Evolutionary conservation across 1,140 invertebrate genomes (phyloP), one percentile per base, ranked within the genome.

Genomic region (Oryctes rhinoceros): DNA sequence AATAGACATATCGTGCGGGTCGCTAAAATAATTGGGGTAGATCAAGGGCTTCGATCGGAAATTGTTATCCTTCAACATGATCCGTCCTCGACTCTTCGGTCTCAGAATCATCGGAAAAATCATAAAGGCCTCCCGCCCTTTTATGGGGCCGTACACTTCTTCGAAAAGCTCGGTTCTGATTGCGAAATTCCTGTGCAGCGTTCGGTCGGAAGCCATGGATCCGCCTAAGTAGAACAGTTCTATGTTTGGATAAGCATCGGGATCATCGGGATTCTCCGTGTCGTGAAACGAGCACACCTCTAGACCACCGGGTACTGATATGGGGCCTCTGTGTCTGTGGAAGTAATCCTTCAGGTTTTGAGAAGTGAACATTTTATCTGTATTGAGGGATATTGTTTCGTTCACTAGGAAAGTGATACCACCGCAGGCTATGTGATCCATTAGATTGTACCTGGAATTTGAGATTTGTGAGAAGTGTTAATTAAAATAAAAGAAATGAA

Each of bases 41-140:
- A 98, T 93, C n/a, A 92, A 87, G 0, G 97, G 97, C 84, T 95
- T 93, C 10, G 91, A 89, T 71, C 91, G 90, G 4, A 95, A 95
- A 88, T 96, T 92, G 65, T 35, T 71, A 80, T 90, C 91, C 82
- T 84, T 81, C 30, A 97, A 84, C 79, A 91, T 89, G 1, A 97
- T 87, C 65, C 89, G 90, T 7, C 96, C 96, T 71, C 90, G 89
- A 76, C 94, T 95, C 79, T 90, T 91, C 0, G 96, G 95, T 78
- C 93, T 88, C 77, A 95, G 84, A 20, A 95, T 81, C 80, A 94
- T 86, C 0, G 94, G 93, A 0, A 93, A 84, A 3, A 86, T 85
- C 86, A 87, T 87, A 80, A 85, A 88, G 0, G 84, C 82, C 24
- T 86, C 84, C 20, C 74, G 78, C 6, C 84, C 80, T 78, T 87